Evolutionary conservation across 2,888 invertebrate species (phyloP).

Genomic region (Nymphalis polychloros): DNA sequence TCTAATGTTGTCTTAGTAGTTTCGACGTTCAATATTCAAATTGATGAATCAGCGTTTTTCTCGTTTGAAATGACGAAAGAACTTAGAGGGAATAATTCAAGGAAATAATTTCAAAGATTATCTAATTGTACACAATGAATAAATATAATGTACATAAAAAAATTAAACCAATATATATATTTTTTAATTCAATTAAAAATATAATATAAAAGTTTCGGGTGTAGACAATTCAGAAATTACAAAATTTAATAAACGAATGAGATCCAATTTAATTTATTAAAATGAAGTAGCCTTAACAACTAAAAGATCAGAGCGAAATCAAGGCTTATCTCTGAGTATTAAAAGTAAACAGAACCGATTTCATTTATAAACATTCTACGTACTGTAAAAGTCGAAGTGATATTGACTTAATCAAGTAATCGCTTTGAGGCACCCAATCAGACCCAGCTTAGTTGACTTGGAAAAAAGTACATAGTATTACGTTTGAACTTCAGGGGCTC

Average conservation of each 20-base stretch:
- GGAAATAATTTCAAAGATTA: background rate
- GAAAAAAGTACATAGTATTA: conserved; percentile 18
- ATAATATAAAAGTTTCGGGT: background rate
- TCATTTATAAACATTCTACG: conserved; percentile 13
- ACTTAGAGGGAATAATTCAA: background rate
- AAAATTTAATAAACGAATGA: too few species aligned
- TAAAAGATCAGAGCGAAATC: background rate
- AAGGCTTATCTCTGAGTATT: background rate
- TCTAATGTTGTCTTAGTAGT: conserved; percentile 52
- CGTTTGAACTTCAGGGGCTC: conserved; percentile 16
- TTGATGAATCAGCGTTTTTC: conserved; percentile 54
- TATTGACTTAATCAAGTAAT: conserved; percentile 19
- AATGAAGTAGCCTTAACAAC: too few species aligned
- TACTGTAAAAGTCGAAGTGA: conserved; percentile 11
- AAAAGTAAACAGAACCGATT: conserved; percentile 9
- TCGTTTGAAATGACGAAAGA: background rate
- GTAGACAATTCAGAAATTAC: too few species aligned
- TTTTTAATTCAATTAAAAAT: background rate
- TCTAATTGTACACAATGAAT: too few species aligned
- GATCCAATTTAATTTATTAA: too few species aligned
- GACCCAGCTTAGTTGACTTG: conserved; percentile 22
- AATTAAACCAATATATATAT: too few species aligned
- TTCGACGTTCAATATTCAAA: conserved; percentile 61
- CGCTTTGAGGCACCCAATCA: conserved; percentile 22
- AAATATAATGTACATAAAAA: too few species aligned